phyloP scores from a whole-genome alignment of 2,888 invertebrate genomes.

The Ophonus ardosiacus region DNA sequence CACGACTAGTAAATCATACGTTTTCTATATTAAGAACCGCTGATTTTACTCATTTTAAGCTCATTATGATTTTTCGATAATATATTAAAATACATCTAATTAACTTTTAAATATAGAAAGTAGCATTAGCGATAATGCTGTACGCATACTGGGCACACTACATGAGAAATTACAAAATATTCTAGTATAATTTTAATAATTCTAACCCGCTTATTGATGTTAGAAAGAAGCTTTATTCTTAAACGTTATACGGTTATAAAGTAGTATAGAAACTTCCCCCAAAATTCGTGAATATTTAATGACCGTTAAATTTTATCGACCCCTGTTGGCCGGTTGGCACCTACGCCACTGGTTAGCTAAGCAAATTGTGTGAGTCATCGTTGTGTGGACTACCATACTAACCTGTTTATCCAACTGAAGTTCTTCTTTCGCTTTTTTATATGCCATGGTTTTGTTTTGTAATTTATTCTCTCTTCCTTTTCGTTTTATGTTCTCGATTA shows the following conservation, averaged over 20 bases:
- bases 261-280: too few species aligned
- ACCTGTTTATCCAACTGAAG: slow-evolving; percentile 53
- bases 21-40: slow-evolving; percentile 38
- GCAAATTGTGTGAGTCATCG: slow-evolving; percentile 42
- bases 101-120: too few species aligned
- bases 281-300: slow-evolving; percentile 13
- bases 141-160: too few species aligned
- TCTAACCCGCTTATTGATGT: too few species aligned
- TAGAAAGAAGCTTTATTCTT: too few species aligned
- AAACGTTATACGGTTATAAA: too few species aligned
- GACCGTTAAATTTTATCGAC: neutral
- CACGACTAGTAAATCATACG: neutral
- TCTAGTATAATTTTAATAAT: too few species aligned
- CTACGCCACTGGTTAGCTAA: neutral
- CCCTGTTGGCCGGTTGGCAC: neutral
- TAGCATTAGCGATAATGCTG: too few species aligned
- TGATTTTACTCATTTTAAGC: neutral
- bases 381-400: slow-evolving; percentile 50
- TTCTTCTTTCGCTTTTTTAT: slow-evolving; percentile 40
- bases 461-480: slow-evolving; percentile 32
- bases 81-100: too few species aligned
- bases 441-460: slow-evolving; percentile 20
- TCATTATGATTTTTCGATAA: too few species aligned
- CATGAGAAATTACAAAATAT: too few species aligned
- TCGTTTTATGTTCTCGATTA: slow-evolving; percentile 42